Evolutionary conservation across 2,113 vertebrate species (phyloP), one percentile per base, ranked within the genome.

Genomic region (Anseranas semipalmata): DNA sequence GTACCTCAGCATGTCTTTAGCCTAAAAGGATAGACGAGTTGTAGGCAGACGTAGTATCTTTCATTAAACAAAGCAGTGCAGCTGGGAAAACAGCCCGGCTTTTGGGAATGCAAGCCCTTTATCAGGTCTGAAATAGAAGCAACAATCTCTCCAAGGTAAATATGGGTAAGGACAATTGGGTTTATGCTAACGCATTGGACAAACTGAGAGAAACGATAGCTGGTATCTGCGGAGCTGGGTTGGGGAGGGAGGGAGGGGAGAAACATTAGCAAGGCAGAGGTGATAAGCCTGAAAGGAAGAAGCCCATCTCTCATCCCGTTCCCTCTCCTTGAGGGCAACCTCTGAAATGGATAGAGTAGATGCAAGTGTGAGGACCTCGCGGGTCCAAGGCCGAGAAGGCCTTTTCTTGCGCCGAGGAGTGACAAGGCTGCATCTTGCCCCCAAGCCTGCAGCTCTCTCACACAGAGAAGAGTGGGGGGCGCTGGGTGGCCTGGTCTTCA

Each of bases 151-250:
- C n/a, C 25, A 50, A 77, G 11, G 59, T 74, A 71, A 92, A 86
- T 7, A 80, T 0, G 0, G 25, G 13, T 74, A n/a, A 86, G 24
- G 37, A 39, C 11, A 59, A 45, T 8, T 13, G 37, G 72, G 30
- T 83, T 88, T 55, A 50, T 39, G 70, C 19, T 81, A 66, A 63
- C 37, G 7, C 0, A 1, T 30, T 0, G 0, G 72, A 62, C 0
- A 0, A 62, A 37, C 55, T 41, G n/a, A 84, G 24, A 53, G 13
- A 74, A 86, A 74, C 55, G 18, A 50, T 9, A 73, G 30, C 83
- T 88, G 75, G 6, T 28, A 32, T 67, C 41, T 45, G 24, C 56
- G 67, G 50, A 63, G 32, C 68, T 81, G 37, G 39, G 50, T 41
- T 41, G 13, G 9, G n/a, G 3, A 45, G 1, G 0, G 0, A 70